Conservation (phyloP, 2,797 vertebrate species). For the Pristis pectinata region DNA sequence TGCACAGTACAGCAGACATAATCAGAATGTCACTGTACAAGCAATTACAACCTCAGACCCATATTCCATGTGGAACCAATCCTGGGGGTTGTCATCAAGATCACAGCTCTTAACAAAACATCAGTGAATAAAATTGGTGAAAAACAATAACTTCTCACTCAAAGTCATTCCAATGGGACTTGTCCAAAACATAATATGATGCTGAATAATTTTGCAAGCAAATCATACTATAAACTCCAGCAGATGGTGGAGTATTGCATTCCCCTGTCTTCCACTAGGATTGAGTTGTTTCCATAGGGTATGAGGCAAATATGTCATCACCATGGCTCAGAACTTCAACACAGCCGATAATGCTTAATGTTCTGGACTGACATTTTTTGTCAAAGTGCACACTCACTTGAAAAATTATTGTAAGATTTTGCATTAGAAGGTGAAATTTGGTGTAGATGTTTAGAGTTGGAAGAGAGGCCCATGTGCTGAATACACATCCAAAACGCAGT, state of each 20-base stretch:
- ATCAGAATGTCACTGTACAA: not conserved
- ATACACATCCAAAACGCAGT: not conserved
- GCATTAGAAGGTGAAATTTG: not conserved
- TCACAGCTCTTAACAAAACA: not conserved
- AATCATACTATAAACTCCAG: not conserved
- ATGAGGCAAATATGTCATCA: too few species aligned
- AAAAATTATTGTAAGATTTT: not conserved
- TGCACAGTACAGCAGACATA: not conserved
- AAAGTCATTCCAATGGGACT: not conserved
- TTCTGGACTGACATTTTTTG: not conserved
- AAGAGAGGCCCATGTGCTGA: not conserved
- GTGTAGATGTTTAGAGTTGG: not conserved
- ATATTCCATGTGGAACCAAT: not conserved
- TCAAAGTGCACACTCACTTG: not conserved
- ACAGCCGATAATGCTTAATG: not conserved
- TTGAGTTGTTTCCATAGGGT: not conserved
- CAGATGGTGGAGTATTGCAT: not conserved
- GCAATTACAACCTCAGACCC: not conserved
- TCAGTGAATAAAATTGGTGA: not conserved
- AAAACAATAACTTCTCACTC: not conserved
- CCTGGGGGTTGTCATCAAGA: not conserved
- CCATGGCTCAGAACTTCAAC: not conserved
- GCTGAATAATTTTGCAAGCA: too few species aligned
- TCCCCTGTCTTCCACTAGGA: not conserved
- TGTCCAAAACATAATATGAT: not conserved